Evolutionary conservation across 2,888 invertebrate species (phyloP), one percentile per base, ranked within the genome.

Genomic region (Tenthredo amoena): DNA sequence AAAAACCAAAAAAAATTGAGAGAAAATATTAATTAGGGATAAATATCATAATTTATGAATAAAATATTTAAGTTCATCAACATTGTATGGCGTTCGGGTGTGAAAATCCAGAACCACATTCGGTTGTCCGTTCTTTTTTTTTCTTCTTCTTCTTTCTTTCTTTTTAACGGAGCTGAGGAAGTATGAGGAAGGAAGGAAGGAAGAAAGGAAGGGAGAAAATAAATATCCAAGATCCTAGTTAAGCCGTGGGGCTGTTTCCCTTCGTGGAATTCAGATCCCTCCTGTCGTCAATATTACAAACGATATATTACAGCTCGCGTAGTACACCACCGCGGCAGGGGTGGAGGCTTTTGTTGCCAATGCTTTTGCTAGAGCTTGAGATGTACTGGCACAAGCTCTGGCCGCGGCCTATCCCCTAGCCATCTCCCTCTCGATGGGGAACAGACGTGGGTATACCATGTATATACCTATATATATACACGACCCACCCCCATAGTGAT

Each of bases 151-250:
- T 72, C n/a, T 71, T 15, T 37, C 5, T 10, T 47, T 21, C 12
- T 10, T 74, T 47, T 47, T 43, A n/a, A n/a, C 34, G 34, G 7
- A 10, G n/a, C 21, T 6, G 55, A 34, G 12, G 7, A 77, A 18
- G 34, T 18, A n/a, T 9, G 37, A 79, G 37, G 21, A 37, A 79
- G 37, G 21, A 26, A 79, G 62, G 40, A 79, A 79, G 31, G 37
- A 77, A 79, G 31, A 21, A 77, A 77, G 74, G 68, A 81, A 71
- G 84, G 84, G 50, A 26, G 58, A 87, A 87, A 87, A 88, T 87
- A 88, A 88, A 88, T 87, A 86, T 86, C 87, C 85, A 47, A 88
- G 87, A 88, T 88, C 87, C 88, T 86, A 86, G 87, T 87, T 88
- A 87, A 88, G 87, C 88, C 85, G 81, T 77, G 71, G 84, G 72